Percentiles rank a stretch among this genome's conserved stretches.
phyloP scores from a whole-genome alignment of 2,113 vertebrate species.

The Coptodon bakossiorum region DNA sequence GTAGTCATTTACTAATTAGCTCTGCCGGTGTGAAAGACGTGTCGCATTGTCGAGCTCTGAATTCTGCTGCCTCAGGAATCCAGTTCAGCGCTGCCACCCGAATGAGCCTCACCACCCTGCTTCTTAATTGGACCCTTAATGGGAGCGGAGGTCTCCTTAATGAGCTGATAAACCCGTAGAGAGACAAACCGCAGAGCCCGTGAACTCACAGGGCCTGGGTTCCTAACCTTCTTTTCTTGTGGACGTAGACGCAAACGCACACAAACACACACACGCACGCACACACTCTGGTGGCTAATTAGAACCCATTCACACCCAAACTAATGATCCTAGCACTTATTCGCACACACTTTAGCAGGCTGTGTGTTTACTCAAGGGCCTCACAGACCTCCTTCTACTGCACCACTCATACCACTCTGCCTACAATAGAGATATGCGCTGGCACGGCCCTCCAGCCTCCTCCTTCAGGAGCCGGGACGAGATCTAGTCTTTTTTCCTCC shows the following conservation, averaged over 20 bases:
- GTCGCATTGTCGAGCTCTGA: conserved; percentile 35
- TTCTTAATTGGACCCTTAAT: conserved; percentile 70
- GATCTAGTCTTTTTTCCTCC: conserved; percentile 22
- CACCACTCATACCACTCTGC: conserved; percentile 41
- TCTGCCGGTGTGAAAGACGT: conserved; percentile 20
- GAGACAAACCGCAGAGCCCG: conserved; percentile 21
- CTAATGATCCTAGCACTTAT: conserved; percentile 72
- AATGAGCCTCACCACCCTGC: conserved; percentile 51
- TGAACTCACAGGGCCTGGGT: conserved; percentile 42
- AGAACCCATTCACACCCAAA: conserved; percentile 72
- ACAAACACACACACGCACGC: not conserved
- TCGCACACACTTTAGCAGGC: conserved; percentile 67
- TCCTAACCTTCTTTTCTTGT: conserved; percentile 57
- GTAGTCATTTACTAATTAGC: conserved; percentile 53
- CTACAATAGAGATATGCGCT: conserved; percentile 36
- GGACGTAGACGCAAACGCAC: not conserved
- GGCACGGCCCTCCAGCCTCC: conserved; percentile 24
- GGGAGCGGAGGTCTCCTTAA: conserved; percentile 61
- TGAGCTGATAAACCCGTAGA: conserved; percentile 68
- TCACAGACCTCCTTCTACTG: conserved; percentile 36
- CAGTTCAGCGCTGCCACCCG: conserved; percentile 51
- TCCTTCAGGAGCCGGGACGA: conserved; percentile 32
- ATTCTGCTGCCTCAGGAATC: conserved; percentile 65
- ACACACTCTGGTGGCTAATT: conserved; percentile 60
- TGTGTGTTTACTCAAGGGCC: conserved; percentile 72